phyloP scores from a whole-genome alignment of 2,888 invertebrate genomes.

The Sialis fuliginosa region DNA sequence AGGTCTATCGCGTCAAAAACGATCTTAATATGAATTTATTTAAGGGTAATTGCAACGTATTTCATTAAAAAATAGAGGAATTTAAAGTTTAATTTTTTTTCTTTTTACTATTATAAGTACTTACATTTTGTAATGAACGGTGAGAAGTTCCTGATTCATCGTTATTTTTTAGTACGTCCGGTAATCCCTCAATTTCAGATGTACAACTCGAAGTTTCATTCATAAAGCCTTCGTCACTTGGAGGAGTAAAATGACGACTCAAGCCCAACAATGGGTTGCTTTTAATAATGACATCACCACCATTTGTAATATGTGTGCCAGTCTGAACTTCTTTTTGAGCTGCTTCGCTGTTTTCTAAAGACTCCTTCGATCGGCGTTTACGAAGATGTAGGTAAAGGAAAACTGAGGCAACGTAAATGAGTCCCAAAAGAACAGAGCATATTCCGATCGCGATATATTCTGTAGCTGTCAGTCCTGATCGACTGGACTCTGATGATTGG shows the following conservation, averaged over 20 bases:
- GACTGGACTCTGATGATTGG: slow-evolving; percentile 31
- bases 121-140: not conserved
- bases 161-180: slow-evolving; percentile 24
- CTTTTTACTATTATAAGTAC: not conserved
- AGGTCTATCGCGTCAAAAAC: no score
- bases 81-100: no score
- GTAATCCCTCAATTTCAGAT: slow-evolving; percentile 44
- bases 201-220: slow-evolving; percentile 37
- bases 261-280: slow-evolving; percentile 54
- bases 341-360: slow-evolving; percentile 20
- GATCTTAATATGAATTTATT: no score
- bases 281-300: slow-evolving; percentile 55
- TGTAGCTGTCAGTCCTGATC: slow-evolving; percentile 44
- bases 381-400: slow-evolving; percentile 65
- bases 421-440: slow-evolving; percentile 66
- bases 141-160: slow-evolving; percentile 13
- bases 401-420: slow-evolving; percentile 74
- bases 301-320: slow-evolving; percentile 16
- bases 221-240: slow-evolving; percentile 13
- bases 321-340: slow-evolving; percentile 14
- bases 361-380: slow-evolving; percentile 30
- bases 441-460: slow-evolving; percentile 75
- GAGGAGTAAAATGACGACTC: slow-evolving; percentile 37
- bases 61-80: no score
- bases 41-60: no score